Conservation (phyloP, 2,797 vertebrate species). For the Neosalanx taihuensis region DNA sequence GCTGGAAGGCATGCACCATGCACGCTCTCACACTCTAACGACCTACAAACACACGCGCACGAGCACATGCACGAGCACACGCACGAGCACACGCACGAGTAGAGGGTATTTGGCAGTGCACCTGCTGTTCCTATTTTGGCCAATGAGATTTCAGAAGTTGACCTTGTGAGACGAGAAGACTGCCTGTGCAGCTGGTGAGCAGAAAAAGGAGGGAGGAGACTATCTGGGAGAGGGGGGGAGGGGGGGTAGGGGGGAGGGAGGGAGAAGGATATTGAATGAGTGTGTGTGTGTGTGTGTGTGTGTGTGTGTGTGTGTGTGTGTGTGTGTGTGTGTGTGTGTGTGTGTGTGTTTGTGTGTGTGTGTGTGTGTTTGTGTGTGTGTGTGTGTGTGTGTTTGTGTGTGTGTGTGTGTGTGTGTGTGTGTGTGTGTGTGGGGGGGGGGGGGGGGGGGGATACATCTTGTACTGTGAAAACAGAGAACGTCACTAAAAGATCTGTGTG, state of each 20-base stretch:
- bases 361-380: too few relatives aligned
- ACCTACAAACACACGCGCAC: constrained; percentile 27
- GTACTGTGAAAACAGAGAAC: too few relatives aligned
- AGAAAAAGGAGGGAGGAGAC: constrained; percentile 40
- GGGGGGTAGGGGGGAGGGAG: constrained; percentile 22
- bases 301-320: too few relatives aligned
- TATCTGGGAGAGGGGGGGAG: constrained; percentile 8
- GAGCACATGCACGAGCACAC: constrained; percentile 15
- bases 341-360: too few relatives aligned
- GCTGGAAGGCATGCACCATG: constrained; percentile 39
- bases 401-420: too few relatives aligned
- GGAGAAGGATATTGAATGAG: too few relatives aligned
- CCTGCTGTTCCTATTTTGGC: constrained; percentile 61
- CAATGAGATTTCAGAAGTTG: constrained; percentile 53
- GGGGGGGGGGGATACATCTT: too few relatives aligned
- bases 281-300: too few relatives aligned
- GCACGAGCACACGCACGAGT: constrained; percentile 7
- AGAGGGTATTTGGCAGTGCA: constrained; percentile 50
- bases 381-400: too few relatives aligned
- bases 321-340: too few relatives aligned
- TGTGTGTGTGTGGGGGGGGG: too few relatives aligned
- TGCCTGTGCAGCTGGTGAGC: constrained; percentile 27
- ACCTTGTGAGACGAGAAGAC: constrained; percentile 65
- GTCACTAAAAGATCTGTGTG: constrained; percentile 21
- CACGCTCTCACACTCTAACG: constrained; percentile 15